A percentile compares a stretch with the other conserved stretches of the same genome.
Conservation (phyloP, 2,888 invertebrate genomes). For the Strigamia crassipes region DNA sequence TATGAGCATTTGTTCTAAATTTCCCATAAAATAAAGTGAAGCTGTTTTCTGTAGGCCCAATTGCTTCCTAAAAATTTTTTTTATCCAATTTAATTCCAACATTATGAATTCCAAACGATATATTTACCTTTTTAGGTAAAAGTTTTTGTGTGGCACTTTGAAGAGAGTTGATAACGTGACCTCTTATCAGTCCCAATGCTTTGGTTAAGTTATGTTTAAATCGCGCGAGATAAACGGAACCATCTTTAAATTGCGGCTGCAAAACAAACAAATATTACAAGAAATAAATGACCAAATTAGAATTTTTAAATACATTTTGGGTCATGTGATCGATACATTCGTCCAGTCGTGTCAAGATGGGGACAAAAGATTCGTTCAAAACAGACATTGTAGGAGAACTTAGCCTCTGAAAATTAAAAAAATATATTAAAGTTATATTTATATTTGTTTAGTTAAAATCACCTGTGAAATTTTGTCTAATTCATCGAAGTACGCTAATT, state of each 20-base stretch:
- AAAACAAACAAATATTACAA: not conserved
- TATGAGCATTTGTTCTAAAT: slow-evolving; percentile 89
- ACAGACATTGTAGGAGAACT: slow-evolving; percentile 80
- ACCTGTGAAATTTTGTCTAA: slow-evolving; percentile 73
- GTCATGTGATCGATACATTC: slow-evolving; percentile 83
- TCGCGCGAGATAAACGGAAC: slow-evolving; percentile 77
- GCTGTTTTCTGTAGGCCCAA: slow-evolving; percentile 61
- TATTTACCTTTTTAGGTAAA: slow-evolving; percentile 56
- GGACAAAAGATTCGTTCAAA: slow-evolving; percentile 80
- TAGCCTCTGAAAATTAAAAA: slow-evolving; percentile 66
- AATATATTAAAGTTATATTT: not conserved
- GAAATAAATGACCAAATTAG: not conserved
- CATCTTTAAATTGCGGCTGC: slow-evolving; percentile 82
- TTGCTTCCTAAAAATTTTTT: not conserved
- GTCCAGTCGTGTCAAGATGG: slow-evolving; percentile 80
- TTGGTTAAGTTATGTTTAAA: slow-evolving; percentile 82
- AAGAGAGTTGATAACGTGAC: slow-evolving; percentile 76
- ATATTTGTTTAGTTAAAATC: not conserved
- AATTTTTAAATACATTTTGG: slow-evolving; percentile 67
- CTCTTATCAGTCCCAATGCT: slow-evolving; percentile 77
- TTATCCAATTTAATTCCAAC: not conserved
- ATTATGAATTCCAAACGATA: not conserved
- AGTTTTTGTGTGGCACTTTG: slow-evolving; percentile 78
- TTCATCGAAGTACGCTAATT: slow-evolving; percentile 83
- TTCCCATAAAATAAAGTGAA: slow-evolving; percentile 87